These are phyloP conservation scores for Pyrgilauda ruficollis DNA, from an alignment of 2,113 vertebrate species.

Conservation along the genomic window DNA sequence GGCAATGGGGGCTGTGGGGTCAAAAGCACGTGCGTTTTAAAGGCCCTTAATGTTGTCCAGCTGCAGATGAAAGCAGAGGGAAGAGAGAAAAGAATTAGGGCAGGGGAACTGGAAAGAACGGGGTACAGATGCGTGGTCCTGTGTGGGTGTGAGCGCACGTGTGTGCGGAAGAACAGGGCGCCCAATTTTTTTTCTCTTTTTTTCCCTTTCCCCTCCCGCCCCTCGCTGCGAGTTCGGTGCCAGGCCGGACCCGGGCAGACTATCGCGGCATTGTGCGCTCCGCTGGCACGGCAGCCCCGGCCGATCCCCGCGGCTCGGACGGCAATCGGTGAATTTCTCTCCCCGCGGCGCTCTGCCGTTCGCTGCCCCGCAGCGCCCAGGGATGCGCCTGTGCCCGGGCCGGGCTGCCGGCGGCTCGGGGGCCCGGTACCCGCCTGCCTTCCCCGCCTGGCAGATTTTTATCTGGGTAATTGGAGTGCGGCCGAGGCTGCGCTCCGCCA, in stretches of 20 bases:
- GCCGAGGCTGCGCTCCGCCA: constrained; percentile 51
- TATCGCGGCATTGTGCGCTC: constrained; percentile 69
- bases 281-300: constrained; percentile 70
- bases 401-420: constrained; percentile 9
- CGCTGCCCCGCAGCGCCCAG: not conserved
- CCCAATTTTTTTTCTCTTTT: constrained; percentile 1
- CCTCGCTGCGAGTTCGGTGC: constrained; percentile 51
- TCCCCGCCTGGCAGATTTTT: constrained; percentile 55
- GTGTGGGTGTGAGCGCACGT: not conserved
- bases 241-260: constrained; percentile 69
- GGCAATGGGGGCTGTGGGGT: constrained; percentile 63
- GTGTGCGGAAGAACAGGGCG: constrained; percentile 63
- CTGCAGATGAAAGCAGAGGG: constrained; percentile 70
- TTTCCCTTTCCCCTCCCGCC: not conserved
- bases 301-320: constrained; percentile 72
- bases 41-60: constrained; percentile 88
- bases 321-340: constrained; percentile 45
- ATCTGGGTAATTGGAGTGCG: constrained; percentile 58
- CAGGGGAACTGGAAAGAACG: constrained; percentile 62
- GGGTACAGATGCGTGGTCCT: constrained; percentile 9
- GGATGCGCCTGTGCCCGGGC: not conserved
- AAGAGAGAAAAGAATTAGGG: not conserved
- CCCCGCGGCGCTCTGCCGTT: constrained; percentile 63
- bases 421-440: constrained; percentile 66
- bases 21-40: constrained; percentile 73